These are phyloP conservation scores for Acanthaster planci DNA, from an alignment of 35 echinoderm and acorn worm genomes.

Conservation along the genomic window DNA sequence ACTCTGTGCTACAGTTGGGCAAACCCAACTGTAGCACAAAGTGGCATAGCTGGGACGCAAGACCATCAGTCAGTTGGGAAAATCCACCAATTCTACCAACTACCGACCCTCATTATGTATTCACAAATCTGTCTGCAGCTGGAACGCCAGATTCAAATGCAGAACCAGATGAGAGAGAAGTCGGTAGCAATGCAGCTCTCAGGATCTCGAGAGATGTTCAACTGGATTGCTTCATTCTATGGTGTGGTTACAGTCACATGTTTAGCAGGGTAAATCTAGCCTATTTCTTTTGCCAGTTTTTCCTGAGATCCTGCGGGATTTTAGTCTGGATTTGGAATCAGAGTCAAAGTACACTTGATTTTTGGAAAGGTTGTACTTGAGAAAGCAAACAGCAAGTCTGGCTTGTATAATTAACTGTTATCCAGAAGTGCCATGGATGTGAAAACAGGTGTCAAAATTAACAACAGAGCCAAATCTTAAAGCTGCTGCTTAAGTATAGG, in stretches of 20 bases:
- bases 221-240: slow-evolving; percentile 83
- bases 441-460: too few species aligned
- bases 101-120: background rate
- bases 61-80: background rate
- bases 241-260: slow-evolving; percentile 37
- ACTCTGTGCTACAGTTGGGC: background rate
- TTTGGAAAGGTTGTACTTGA: too few species aligned
- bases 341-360: background rate
- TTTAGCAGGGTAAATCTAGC: slow-evolving; percentile 67
- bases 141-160: slow-evolving; percentile 89
- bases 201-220: slow-evolving; percentile 80
- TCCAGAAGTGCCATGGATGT: too few species aligned
- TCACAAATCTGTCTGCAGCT: slow-evolving; percentile 42
- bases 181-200: slow-evolving; percentile 91
- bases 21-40: too few species aligned
- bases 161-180: slow-evolving; percentile 86
- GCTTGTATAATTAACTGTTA: too few species aligned
- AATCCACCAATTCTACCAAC: background rate
- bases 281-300: too few species aligned
- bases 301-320: too few species aligned
- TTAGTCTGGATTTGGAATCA: background rate
- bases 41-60: too few species aligned
- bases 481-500: too few species aligned
- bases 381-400: too few species aligned
- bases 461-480: too few species aligned